Conservation (phyloP, 2,113 vertebrate genomes). For the Chamaetylas fuelleborni region DNA sequence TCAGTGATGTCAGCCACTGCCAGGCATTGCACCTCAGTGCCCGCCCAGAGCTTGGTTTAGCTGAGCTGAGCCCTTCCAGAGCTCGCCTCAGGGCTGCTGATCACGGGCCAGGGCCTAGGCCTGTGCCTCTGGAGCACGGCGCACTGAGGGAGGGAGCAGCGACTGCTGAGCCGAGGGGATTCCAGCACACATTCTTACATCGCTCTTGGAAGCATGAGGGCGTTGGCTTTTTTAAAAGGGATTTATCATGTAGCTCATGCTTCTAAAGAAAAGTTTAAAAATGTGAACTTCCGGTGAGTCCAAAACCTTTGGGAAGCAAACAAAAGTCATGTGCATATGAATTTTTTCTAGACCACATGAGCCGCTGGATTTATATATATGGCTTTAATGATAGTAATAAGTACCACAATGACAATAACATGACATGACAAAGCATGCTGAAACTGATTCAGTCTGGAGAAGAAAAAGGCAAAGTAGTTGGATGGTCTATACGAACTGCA, state of each 20-base stretch:
- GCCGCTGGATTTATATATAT: neutral
- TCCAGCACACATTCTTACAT: neutral
- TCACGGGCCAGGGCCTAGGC: neutral
- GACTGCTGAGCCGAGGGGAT: neutral
- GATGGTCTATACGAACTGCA: neutral
- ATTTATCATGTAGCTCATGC: neutral
- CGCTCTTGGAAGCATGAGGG: neutral
- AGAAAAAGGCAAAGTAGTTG: neutral
- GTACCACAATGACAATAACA: neutral
- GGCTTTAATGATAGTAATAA: neutral
- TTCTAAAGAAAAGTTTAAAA: neutral
- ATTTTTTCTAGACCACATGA: neutral
- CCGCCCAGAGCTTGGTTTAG: neutral
- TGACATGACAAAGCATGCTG: neutral
- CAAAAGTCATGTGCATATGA: neutral
- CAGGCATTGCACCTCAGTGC: rapidly evolving
- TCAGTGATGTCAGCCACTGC: neutral
- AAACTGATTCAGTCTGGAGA: neutral
- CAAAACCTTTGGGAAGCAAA: neutral
- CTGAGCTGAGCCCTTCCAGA: neutral
- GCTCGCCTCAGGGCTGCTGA: neutral
- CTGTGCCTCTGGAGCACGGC: neutral
- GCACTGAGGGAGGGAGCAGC: neutral
- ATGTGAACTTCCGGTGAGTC: neutral
- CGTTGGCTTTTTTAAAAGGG: neutral